phyloP scores from a whole-genome alignment of 2,797 vertebrate species.

The Gobio occitaniae region DNA sequence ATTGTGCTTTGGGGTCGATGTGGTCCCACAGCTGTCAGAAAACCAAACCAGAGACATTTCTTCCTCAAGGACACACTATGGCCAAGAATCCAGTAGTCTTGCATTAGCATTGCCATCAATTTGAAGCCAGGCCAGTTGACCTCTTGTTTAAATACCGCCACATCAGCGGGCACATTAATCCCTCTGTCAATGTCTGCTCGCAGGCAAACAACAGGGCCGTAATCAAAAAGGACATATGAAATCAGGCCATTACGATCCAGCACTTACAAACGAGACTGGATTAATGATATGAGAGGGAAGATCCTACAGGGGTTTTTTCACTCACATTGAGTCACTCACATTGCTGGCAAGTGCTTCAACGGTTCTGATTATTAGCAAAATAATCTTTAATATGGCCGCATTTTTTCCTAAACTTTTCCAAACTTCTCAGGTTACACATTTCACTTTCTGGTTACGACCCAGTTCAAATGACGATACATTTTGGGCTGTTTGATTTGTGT shows the following conservation, averaged over 20 bases:
- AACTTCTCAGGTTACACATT: not conserved
- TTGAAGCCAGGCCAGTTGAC: constrained; percentile 7
- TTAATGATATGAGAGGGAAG: constrained; percentile 15
- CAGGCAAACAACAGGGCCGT: not conserved
- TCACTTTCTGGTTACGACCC: not conserved
- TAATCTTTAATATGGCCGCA: not conserved
- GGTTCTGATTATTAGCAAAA: not conserved
- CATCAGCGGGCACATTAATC: constrained; percentile 4
- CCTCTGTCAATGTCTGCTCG: not conserved
- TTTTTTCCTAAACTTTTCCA: not conserved
- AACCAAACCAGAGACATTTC: constrained; percentile 31
- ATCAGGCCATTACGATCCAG: constrained; percentile 4
- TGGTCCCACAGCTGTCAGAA: constrained; percentile 24
- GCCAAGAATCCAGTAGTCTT: constrained; percentile 2
- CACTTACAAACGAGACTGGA: not conserved
- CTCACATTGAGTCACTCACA: not conserved
- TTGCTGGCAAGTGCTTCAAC: not conserved
- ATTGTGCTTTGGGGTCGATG: constrained; percentile 13
- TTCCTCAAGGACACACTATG: constrained; percentile 14
- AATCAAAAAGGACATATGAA: constrained; percentile 22
- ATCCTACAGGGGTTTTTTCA: not conserved
- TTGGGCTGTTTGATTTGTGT: not conserved
- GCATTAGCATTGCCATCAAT: constrained; percentile 8
- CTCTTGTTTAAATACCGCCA: constrained; percentile 24
- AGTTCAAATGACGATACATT: not conserved